phyloP scores from a whole-genome alignment of 53 echinoderm and acorn worm genomes.

The Astropecten irregularis region DNA sequence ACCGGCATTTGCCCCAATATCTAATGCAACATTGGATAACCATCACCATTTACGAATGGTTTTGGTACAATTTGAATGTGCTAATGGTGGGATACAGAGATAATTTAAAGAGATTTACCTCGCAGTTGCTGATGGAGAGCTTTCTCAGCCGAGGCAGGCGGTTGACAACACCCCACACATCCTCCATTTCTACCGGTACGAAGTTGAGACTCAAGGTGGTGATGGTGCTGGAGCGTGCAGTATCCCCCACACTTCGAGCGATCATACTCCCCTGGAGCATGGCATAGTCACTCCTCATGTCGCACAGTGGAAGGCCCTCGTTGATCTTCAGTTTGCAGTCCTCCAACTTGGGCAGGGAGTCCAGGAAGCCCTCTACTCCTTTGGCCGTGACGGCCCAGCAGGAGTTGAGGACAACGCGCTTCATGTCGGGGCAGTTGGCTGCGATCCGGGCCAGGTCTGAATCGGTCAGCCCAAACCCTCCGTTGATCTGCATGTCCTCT shows the following conservation, averaged over 20 bases:
- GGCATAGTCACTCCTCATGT: slow-evolving; percentile 82
- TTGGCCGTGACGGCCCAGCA: slow-evolving; percentile 85
- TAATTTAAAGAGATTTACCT: no score
- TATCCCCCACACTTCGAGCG: slow-evolving; percentile 63
- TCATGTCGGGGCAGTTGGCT: slow-evolving; percentile 67
- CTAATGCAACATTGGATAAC: no score
- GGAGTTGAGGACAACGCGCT: slow-evolving; percentile 73
- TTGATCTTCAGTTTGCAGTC: slow-evolving; percentile 87
- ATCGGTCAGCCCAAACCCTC: slow-evolving; percentile 85
- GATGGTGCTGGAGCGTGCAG: slow-evolving; percentile 53
- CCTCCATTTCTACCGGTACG: slow-evolving; percentile 88
- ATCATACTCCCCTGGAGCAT: slow-evolving; percentile 86
- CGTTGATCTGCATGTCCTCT: slow-evolving; percentile 84
- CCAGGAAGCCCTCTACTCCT: slow-evolving; percentile 75
- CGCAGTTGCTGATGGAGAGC: slow-evolving; percentile 84
- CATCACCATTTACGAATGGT: no score
- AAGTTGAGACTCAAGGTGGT: slow-evolving; percentile 81
- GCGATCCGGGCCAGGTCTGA: slow-evolving; percentile 74
- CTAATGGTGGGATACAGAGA: no score
- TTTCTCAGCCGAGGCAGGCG: slow-evolving; percentile 78
- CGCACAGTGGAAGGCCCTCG: slow-evolving; percentile 77
- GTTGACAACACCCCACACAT: slow-evolving; percentile 89
- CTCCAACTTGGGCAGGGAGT: slow-evolving; percentile 46
- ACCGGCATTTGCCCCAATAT: no score
- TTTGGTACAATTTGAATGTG: no score